Conservation (phyloP, 2,888 invertebrate genomes). For the Eupithecia dodoneata region DNA sequence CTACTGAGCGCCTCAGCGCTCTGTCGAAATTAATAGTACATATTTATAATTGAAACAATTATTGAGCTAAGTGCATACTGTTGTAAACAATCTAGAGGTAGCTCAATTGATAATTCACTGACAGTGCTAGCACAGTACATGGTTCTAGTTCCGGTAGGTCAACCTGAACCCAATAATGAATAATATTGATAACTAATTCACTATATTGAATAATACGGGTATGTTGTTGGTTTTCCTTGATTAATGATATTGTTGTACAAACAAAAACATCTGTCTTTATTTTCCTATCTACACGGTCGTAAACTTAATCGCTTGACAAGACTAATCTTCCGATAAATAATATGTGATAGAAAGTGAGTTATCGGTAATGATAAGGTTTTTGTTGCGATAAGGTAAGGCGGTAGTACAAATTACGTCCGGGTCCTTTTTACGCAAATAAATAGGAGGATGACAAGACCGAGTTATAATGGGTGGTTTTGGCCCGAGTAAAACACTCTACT, state of each 20-base stretch:
- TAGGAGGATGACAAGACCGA: no score
- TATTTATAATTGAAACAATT: no score
- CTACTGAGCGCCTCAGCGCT: no score
- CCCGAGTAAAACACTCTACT: no score
- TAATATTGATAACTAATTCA: background rate
- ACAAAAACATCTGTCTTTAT: background rate
- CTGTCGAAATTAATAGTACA: no score
- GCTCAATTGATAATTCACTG: no score
- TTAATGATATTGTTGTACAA: background rate
- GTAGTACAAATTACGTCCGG: background rate
- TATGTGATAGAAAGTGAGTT: constrained; percentile 9
- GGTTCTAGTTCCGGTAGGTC: no score
- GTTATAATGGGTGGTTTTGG: no score
- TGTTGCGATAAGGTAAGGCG: background rate
- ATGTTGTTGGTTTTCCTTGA: background rate
- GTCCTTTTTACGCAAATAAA: background rate
- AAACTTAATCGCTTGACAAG: background rate
- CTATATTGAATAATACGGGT: background rate
- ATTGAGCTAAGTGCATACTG: no score
- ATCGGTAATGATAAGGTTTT: background rate
- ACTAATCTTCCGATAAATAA: constrained; percentile 11
- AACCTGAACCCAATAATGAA: no score
- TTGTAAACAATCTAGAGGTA: no score
- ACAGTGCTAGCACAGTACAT: no score
- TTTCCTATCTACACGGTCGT: background rate